Evolutionary conservation across 2,888 invertebrate genomes (phyloP), one percentile per base, ranked within the genome.

Genomic region (Cheilosia vulpina): DNA sequence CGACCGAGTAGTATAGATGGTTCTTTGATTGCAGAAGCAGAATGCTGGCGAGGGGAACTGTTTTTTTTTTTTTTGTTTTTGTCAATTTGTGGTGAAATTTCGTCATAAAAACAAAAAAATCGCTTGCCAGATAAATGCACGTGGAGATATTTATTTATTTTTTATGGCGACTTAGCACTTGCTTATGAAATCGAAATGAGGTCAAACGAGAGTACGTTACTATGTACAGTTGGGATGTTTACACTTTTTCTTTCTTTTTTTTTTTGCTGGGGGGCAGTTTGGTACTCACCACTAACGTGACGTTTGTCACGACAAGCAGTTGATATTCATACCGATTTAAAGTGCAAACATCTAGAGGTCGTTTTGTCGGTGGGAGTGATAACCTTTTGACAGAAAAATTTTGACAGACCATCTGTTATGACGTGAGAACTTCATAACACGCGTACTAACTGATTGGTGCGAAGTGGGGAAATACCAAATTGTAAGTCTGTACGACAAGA

Each of bases 181-280:
- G 38, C 24, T 71, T 41, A 19, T 34, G 72, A 72, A 62, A 72
- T 71, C 57, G 19, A 69, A 69, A 34, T 71, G 71, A 71, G 71
- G 71, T 71, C 71, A 38, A 55, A 62, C 34, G 27, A 9, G 52
- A 21, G 57, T 52, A 52, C 24, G 27, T 6, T 4, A 15, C 17
- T 11, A 19, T 17, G 24, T 52, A 15, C 27, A 41, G 21, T 19
- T 31, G 34, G 19, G 31, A 53, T 55, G 73, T 53, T 73, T 73
- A 63, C 34, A 63, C 53, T 73, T 73, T 72, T 60, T 19, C 57
- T 65, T 63, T 31, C n/a, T n/a, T 53, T 43, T 24, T 53, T 52
- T 41, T 27, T 27, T 43, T 11, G 6, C 50, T 24, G 52, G 1
- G 6, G n/a, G 1, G 5, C 4, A n/a, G 38, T n/a, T 43, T 27